phyloP scores from a whole-genome alignment of 2,888 invertebrate species.

The Acrobasis repandana region DNA sequence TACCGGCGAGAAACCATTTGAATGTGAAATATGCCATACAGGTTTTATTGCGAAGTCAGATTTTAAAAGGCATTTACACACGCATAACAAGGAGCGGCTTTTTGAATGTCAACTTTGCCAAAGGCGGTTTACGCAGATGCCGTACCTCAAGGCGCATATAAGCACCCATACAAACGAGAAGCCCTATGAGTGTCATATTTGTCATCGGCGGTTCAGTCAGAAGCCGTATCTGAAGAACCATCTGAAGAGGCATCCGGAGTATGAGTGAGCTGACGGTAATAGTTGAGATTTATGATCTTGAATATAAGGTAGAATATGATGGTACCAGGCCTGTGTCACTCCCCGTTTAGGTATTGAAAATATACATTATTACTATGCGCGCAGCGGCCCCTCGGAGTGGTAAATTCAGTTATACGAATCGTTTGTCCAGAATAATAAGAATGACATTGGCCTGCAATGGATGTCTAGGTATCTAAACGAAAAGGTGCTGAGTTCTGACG shows the following conservation, averaged over 20 bases:
- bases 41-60: slow-evolving; percentile 10
- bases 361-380: too few species aligned
- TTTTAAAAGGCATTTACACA: slow-evolving; percentile 14
- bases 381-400: too few species aligned
- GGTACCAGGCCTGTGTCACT: too few species aligned
- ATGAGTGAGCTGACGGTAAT: neutral
- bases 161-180: slow-evolving; percentile 6
- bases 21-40: neutral
- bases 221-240: slow-evolving; percentile 12
- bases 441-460: too few species aligned
- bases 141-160: slow-evolving; percentile 8
- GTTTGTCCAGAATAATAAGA: too few species aligned
- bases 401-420: too few species aligned
- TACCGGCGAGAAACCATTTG: slow-evolving; percentile 15
- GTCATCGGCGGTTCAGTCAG: slow-evolving; percentile 10
- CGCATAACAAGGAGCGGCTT: slow-evolving; percentile 7
- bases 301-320: slow-evolving; percentile 18
- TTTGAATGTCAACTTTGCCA: slow-evolving; percentile 2
- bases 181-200: slow-evolving; percentile 10
- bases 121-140: slow-evolving; percentile 2
- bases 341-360: too few species aligned
- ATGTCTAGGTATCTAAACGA: too few species aligned
- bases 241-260: slow-evolving; percentile 3
- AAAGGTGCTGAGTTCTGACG: too few species aligned
- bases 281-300: neutral